Evolutionary conservation across 1,140 invertebrate species (phyloP).

Genomic region (Bombus soroeensis): DNA sequence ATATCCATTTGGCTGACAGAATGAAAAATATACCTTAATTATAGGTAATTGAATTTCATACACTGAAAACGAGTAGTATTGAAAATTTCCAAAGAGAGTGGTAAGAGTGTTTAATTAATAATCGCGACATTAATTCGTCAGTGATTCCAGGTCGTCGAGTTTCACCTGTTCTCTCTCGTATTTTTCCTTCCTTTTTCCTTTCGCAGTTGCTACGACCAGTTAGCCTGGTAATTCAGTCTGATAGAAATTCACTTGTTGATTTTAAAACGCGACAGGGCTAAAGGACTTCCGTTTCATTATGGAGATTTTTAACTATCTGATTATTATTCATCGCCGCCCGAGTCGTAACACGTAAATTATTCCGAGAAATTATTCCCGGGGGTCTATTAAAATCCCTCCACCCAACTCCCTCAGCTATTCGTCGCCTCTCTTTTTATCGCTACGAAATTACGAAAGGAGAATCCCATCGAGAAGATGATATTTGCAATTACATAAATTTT

Average conservation of each 20-base stretch:
- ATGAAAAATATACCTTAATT: neutral
- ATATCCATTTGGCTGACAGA: no score
- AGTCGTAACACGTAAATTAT: conserved; percentile 44
- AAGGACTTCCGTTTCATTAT: conserved; percentile 39
- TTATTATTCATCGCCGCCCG: conserved; percentile 19
- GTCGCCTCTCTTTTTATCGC: neutral
- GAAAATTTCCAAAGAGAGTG: neutral
- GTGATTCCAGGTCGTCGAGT: neutral
- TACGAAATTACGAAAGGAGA: neutral
- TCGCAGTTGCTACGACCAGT: neutral
- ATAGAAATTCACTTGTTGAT: conserved; percentile 44
- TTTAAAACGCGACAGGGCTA: conserved; percentile 22
- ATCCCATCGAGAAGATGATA: neutral
- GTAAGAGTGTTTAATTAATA: neutral
- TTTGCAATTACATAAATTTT: conserved; percentile 16
- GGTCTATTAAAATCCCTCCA: conserved; percentile 20
- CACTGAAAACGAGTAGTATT: neutral
- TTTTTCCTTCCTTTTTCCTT: neutral
- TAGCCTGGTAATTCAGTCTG: neutral
- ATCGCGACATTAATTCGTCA: neutral
- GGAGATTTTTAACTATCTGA: conserved; percentile 40
- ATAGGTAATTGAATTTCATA: neutral
- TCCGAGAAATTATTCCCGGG: conserved; percentile 35
- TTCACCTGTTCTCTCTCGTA: neutral
- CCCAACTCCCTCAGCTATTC: no score